phyloP scores from a whole-genome alignment of 1,140 invertebrate genomes.

The Heliconius eleuchia region DNA sequence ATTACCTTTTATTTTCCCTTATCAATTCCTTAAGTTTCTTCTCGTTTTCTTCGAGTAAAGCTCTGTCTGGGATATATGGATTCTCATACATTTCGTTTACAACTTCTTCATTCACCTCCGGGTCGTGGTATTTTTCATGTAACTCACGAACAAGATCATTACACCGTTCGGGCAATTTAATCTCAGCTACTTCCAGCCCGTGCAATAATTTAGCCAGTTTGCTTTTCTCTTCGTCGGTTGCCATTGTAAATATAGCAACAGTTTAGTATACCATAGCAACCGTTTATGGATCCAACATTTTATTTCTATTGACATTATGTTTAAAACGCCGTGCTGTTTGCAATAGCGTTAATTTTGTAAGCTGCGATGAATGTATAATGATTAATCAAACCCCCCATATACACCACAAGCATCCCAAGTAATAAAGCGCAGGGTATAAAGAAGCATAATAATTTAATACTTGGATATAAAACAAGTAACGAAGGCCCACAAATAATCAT shows the following conservation, averaged over 20 bases:
- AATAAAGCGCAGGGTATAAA: slow-evolving; percentile 39
- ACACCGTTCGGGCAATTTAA: slow-evolving; percentile 60
- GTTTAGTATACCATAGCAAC: slow-evolving; percentile 39
- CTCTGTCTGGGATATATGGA: slow-evolving; percentile 58
- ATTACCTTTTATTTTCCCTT: slow-evolving; percentile 48
- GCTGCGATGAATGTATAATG: slow-evolving; percentile 43
- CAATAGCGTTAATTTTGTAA: slow-evolving; percentile 43
- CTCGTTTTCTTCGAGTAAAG: slow-evolving; percentile 59
- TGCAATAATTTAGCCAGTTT: slow-evolving; percentile 64
- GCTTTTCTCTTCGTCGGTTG: slow-evolving; percentile 68
- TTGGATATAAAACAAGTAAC: slow-evolving; percentile 39
- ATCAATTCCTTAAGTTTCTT: slow-evolving; percentile 56
- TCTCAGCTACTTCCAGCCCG: slow-evolving; percentile 59
- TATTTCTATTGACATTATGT: background rate
- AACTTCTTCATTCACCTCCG: slow-evolving; percentile 41
- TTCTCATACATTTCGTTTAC: slow-evolving; percentile 48
- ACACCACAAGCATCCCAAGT: slow-evolving; percentile 41
- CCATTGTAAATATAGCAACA: slow-evolving; percentile 43
- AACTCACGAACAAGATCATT: slow-evolving; percentile 54
- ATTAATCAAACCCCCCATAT: slow-evolving; percentile 43
- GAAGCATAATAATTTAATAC: slow-evolving; percentile 44
- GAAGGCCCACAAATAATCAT: slow-evolving; percentile 41
- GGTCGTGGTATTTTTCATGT: slow-evolving; percentile 51
- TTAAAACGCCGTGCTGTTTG: slow-evolving; percentile 48
- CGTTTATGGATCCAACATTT: background rate